A percentile compares a stretch with the other conserved stretches of the same genome.
These are phyloP conservation scores for Cichlasoma orientale DNA, from an alignment of 2,797 vertebrate genomes.

Conservation along the genomic window DNA sequence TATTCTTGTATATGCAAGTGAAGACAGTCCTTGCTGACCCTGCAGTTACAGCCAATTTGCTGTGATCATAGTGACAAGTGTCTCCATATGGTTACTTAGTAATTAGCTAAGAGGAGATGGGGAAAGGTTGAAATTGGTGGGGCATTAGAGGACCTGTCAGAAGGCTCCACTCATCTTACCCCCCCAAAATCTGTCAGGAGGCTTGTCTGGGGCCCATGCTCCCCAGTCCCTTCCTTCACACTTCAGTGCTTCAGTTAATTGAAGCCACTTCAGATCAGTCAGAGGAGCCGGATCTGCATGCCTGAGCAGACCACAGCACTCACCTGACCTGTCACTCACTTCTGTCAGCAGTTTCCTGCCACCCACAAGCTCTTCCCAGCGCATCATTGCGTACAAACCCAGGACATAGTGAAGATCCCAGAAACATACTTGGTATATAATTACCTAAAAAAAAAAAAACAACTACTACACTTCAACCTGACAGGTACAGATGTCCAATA, in stretches of 20 bases:
- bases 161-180: conserved; percentile 29
- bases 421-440: background rate
- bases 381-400: background rate
- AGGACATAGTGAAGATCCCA: background rate
- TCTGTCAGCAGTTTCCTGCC: conserved; percentile 23
- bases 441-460: background rate
- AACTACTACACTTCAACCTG: background rate
- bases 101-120: conserved; percentile 66
- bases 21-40: conserved; percentile 44
- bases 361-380: background rate
- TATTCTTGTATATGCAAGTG: background rate
- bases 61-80: conserved; percentile 64
- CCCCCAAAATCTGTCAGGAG: conserved; percentile 56
- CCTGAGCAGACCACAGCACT: conserved; percentile 43
- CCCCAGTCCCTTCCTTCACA: conserved; percentile 58
- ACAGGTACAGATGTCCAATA: background rate
- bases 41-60: conserved; percentile 62
- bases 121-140: conserved; percentile 49
- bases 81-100: conserved; percentile 59
- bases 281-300: conserved; percentile 53
- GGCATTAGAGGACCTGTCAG: conserved; percentile 61
- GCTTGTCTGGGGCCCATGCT: conserved; percentile 33
- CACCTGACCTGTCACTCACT: conserved; percentile 68
- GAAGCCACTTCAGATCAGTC: conserved; percentile 73
- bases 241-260: conserved; percentile 76